Conservation (phyloP, 2,113 vertebrate species). For the Nettapus auritus region DNA sequence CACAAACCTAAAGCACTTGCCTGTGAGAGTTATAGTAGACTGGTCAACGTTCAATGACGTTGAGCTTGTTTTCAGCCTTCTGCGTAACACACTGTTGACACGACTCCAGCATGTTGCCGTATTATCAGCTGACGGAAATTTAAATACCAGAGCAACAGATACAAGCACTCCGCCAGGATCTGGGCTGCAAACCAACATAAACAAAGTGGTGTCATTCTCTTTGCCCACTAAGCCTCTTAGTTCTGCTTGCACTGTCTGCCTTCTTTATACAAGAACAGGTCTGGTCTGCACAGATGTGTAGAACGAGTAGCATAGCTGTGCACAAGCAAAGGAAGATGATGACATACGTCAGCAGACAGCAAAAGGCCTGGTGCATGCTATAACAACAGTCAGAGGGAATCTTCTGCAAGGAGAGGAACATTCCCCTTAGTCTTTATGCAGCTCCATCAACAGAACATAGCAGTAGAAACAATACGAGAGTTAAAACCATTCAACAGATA, state of each 20-base stretch:
- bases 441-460: background rate
- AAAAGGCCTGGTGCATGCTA: background rate
- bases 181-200: constrained; percentile 72
- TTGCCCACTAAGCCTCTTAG: background rate
- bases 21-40: constrained; percentile 70
- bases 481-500: background rate
- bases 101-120: constrained; percentile 4
- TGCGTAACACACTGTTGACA: constrained; percentile 44
- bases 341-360: background rate
- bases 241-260: background rate
- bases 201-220: background rate
- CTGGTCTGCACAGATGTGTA: background rate
- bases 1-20: constrained; percentile 65
- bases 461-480: background rate
- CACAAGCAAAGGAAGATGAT: background rate
- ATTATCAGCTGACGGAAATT: constrained; percentile 55
- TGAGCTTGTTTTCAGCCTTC: constrained; percentile 47
- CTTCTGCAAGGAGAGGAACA: background rate
- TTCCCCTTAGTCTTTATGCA: background rate
- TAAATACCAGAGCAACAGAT: constrained; percentile 74
- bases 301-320: background rate
- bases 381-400: background rate
- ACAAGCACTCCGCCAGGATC: constrained; percentile 60
- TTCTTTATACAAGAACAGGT: background rate
- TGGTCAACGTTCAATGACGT: constrained; percentile 54